A percentile compares a stretch with the other conserved stretches of the same genome.
phyloP scores from a whole-genome alignment of 2,888 invertebrate species.

The Osedax frankpressi region DNA sequence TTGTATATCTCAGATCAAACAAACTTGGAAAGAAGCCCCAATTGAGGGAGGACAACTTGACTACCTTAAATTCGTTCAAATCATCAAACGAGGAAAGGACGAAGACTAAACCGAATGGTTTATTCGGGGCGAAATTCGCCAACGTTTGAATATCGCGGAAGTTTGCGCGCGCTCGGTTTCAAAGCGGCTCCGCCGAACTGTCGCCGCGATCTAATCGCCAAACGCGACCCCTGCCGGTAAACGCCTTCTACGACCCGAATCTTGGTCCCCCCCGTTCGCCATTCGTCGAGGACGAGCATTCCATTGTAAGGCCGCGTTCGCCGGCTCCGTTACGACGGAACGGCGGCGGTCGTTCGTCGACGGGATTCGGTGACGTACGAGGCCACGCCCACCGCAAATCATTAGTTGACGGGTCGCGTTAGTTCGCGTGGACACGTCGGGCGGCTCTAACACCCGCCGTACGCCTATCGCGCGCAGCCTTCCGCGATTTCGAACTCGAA shows the following conservation, averaged over 20 bases:
- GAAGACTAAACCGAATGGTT: conserved; percentile 32
- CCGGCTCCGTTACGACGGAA: too few relatives aligned
- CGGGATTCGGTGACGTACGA: neutral
- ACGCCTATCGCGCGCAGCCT: too few relatives aligned
- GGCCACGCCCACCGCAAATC: neutral
- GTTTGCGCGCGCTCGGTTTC: neutral
- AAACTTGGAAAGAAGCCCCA: conserved; percentile 47
- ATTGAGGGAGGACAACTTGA: conserved; percentile 48
- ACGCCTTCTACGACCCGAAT: neutral
- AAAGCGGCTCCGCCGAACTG: neutral
- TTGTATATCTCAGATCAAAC: conserved; percentile 43
- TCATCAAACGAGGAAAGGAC: conserved; percentile 50
- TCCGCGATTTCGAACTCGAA: too few relatives aligned
- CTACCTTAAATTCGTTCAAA: conserved; percentile 48
- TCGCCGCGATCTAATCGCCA: neutral
- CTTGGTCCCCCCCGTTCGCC: neutral
- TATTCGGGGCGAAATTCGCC: neutral
- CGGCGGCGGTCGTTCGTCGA: neutral
- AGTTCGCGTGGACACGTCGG: neutral
- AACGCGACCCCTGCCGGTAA: neutral
- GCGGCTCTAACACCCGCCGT: too few relatives aligned
- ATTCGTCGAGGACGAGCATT: neutral
- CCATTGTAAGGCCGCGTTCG: neutral
- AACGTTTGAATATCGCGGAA: neutral
- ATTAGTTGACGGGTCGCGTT: neutral